These are phyloP conservation scores for Halcyon chelicuti DNA, from an alignment of 2,797 vertebrate species.

Conservation along the genomic window DNA sequence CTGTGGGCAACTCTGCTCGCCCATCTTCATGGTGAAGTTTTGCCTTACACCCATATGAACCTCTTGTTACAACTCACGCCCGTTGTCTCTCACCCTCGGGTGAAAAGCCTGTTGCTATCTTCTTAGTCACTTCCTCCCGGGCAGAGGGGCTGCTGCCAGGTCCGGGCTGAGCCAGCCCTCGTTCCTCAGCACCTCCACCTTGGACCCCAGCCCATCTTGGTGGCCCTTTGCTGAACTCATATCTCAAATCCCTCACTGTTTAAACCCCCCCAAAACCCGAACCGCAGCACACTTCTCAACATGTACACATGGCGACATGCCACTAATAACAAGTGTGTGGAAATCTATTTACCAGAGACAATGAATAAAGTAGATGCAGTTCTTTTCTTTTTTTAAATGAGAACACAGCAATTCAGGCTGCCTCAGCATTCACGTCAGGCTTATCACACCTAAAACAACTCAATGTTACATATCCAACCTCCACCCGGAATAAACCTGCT, in stretches of 20 bases:
- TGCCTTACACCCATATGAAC: not conserved
- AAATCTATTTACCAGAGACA: not conserved
- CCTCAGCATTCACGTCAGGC: not conserved
- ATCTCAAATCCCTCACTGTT: not conserved
- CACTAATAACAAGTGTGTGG: not conserved
- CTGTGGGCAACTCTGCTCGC: not conserved
- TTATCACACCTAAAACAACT: not conserved
- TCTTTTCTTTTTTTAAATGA: not conserved
- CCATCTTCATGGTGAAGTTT: accelerated
- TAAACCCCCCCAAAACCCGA: not conserved
- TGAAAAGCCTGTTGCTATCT: not conserved
- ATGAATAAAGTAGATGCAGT: not conserved
- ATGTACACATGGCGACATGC: not conserved
- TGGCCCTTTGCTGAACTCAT: accelerated
- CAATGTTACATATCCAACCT: not conserved
- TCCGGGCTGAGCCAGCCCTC: not conserved
- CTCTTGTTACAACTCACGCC: not conserved
- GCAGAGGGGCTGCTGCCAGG: not conserved
- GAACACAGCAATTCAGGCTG: not conserved
- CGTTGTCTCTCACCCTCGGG: not conserved
- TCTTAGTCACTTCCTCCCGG: not conserved
- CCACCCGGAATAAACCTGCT: not conserved
- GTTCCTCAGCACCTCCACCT: not conserved
- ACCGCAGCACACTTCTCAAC: not conserved
- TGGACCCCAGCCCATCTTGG: accelerated